Conservation (phyloP, 2,113 vertebrate genomes). For the Oreochromis niloticus region DNA sequence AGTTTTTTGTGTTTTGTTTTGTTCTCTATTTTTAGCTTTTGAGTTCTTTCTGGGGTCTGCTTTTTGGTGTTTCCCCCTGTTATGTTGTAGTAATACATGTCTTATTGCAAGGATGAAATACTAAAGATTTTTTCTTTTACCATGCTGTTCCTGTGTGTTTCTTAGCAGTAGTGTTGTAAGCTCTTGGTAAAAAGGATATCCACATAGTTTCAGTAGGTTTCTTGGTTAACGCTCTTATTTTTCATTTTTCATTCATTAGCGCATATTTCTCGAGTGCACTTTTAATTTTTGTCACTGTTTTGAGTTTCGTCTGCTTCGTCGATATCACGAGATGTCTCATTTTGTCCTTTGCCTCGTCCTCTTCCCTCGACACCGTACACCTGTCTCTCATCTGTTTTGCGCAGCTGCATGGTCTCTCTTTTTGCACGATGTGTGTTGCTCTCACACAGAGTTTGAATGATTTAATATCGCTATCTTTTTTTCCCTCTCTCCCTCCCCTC, state of each 20-base stretch:
- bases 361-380: neutral
- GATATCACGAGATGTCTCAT: slow-evolving; percentile 1
- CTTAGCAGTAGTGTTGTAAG: neutral
- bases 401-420: slow-evolving; percentile 53
- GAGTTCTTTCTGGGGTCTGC: neutral
- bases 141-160: slow-evolving; percentile 11
- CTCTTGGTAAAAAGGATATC: neutral
- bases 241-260: neutral
- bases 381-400: slow-evolving; percentile 15
- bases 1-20: neutral
- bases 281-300: neutral
- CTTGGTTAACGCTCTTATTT: neutral
- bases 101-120: neutral
- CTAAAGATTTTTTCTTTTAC: neutral
- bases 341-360: slow-evolving; percentile 18
- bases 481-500: neutral
- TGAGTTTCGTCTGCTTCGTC: slow-evolving; percentile 8
- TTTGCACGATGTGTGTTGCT: slow-evolving; percentile 41
- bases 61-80: slow-evolving; percentile 3
- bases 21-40: neutral
- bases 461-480: neutral
- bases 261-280: neutral
- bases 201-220: neutral
- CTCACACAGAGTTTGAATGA: neutral
- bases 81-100: slow-evolving; percentile 2